Evolutionary conservation across 2,113 vertebrate species (phyloP), one percentile per base, ranked within the genome.

Genomic region (Triplophysa tibetana): DNA sequence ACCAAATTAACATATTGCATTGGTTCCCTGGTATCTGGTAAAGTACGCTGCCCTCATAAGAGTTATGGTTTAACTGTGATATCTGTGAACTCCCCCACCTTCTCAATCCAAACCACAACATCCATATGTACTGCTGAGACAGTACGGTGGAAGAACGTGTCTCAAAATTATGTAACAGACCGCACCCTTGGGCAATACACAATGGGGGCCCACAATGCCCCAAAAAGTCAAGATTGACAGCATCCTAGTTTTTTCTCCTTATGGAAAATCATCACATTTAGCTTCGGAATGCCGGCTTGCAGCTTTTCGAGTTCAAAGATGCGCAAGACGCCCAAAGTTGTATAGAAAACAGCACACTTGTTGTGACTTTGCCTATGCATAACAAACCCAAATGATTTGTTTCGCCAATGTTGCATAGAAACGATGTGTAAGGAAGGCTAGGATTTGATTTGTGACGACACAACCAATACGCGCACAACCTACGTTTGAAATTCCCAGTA

Each of bases 51-150:
- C 41, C 16, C 52, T 23, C 43, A 12, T 2, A 12, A 45, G 43
- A 58, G 70, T 73, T 73, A 13, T 73, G 11, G 52, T 41, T 41
- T 43, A 43, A 17, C 12, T 17, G n/a, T 16, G 54, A 61, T 17
- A 61, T 73, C 16, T 14, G 70, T 73, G 70, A 73, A 73, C 33
- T 73, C 70, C 70, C 54, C 70, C 70, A 73, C 70, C 70, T 5
- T 73, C 70, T 61, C 70, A 61, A 73, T 61, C 54, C 61, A 41
- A 4, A 73, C 70, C 70, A 43, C 70, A 73, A 60, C 33, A 43
- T 17, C 69, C 1, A 54, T 16, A 19, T 14, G 2, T 3, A 58
- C 11, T 72, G 54, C 19, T 58, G n/a, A 21, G 52, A 58, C 69
- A 14, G 19, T 72, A 14, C 19, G 21, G 1, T 38, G 16, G 19